Evolutionary conservation across 2,797 vertebrate species (phyloP).

Genomic region (Peromyscus eremicus): DNA sequence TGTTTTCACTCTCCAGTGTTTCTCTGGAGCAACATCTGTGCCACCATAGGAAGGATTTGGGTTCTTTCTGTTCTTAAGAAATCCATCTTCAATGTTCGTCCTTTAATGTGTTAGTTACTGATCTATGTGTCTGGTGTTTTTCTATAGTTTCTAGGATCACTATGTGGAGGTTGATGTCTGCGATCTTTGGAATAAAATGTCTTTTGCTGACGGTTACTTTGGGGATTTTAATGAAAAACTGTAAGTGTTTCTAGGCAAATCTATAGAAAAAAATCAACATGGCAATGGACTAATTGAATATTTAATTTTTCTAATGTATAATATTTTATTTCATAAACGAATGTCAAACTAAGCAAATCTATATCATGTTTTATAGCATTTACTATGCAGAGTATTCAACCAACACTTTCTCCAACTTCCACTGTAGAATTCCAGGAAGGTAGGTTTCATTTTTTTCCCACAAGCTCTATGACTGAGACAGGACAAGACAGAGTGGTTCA

Average conservation of each 20-base stretch:
- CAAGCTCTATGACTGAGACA: not conserved
- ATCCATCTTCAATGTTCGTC: not conserved
- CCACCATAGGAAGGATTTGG: not conserved
- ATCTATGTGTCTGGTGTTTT: not conserved
- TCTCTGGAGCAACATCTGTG: not conserved
- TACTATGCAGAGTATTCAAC: not conserved
- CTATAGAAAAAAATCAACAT: not conserved
- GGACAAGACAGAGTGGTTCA: not conserved
- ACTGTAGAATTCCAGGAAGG: not conserved
- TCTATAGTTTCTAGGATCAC: constrained; percentile 50
- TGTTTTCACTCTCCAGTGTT: not conserved
- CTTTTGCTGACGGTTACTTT: constrained; percentile 47
- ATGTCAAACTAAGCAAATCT: constrained; percentile 7
- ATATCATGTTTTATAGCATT: constrained; percentile 41
- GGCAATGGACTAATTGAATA: not conserved
- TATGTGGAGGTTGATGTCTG: constrained; percentile 63
- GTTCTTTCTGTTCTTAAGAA: constrained; percentile 10
- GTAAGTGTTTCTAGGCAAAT: constrained; percentile 67
- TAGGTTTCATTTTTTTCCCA: not conserved
- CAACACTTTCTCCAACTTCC: not conserved
- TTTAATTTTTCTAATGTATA: not conserved
- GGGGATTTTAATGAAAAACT: constrained; percentile 41
- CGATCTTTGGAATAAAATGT: constrained; percentile 53
- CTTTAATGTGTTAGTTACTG: not conserved
- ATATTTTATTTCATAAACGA: not conserved